Evolutionary conservation across 1,140 invertebrate species (phyloP), one percentile per base, ranked within the genome.

Genomic region (Drosophila cardini): DNA sequence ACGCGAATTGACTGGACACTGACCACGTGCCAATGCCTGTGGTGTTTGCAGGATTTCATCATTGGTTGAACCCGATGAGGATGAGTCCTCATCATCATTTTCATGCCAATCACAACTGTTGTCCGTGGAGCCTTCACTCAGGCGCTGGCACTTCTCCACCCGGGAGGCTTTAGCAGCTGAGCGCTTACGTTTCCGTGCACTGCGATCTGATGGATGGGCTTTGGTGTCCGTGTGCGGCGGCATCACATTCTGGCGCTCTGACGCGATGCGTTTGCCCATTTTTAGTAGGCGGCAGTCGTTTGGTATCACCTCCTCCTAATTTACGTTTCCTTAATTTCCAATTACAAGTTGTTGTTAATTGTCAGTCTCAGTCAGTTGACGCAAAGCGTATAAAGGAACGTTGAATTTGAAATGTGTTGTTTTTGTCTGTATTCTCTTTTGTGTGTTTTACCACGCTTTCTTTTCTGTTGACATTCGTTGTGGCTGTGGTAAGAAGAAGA

Each of bases 51-150:
- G n/a, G 11, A 40, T 11, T 30, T 38, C 46, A 34, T 56, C 34
- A 10, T 67, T 72, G 7, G 46, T 53, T 1, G 46, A 67, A 13
- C 50, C 50, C 1, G 90, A 90, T 18, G 81, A 77, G 5, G 86
- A 91, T 1, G 80, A 80, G 53, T 90, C 86, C 64, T 91, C 90
- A 34, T 91, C 90, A 63, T 91, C 90, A 40, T 90, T 90, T 46
- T 91, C 86, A 18, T 89, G 84, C 40, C 78, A 87, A 7, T 69
- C 72, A 11, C 57, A 80, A 26, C 52, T 61, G 16, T 77, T 40
- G 8, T 63, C 58, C 42, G 32, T 70, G n/a, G 40, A 57, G 40
- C 62, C 60, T 11, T 18, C 53, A 32, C 57, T 77, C 11, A 77
- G 21, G 7, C 90, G 78, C 62, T 67, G 72, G 36, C 56, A 46